Percentiles rank a stretch among this genome's conserved stretches.
Evolutionary conservation across 2,113 vertebrate genomes (phyloP).

Genomic region (Tauraco erythrolophus): DNA sequence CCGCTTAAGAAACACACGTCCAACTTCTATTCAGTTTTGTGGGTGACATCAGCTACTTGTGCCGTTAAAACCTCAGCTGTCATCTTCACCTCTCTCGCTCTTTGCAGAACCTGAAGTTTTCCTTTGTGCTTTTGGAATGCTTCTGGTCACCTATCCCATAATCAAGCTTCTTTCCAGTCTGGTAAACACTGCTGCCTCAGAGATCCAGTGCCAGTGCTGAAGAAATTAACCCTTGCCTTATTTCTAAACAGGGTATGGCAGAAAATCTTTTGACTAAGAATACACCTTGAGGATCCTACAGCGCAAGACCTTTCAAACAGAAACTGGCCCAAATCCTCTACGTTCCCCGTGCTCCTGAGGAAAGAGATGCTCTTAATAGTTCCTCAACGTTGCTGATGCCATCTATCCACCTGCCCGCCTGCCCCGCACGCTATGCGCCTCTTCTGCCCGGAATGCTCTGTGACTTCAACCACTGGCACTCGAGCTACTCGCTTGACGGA

Average conservation of each 20-base stretch:
- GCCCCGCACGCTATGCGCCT: background rate
- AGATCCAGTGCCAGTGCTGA: background rate
- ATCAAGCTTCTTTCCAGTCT: background rate
- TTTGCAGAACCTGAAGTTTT: background rate
- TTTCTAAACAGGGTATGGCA: constrained; percentile 28
- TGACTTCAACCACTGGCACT: background rate
- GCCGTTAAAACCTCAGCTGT: background rate
- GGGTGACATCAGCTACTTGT: background rate
- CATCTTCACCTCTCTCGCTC: background rate
- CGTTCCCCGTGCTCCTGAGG: background rate
- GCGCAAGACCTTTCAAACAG: background rate
- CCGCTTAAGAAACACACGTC: background rate
- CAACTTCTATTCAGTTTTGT: background rate
- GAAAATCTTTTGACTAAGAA: constrained; percentile 56
- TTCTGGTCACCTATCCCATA: background rate
- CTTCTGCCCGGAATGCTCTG: background rate
- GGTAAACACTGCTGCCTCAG: background rate
- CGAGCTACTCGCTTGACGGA: background rate
- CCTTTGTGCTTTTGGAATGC: background rate
- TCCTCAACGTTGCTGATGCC: background rate
- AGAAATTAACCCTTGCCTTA: background rate
- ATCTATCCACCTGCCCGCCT: background rate
- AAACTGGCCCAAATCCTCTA: background rate
- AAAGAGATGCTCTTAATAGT: background rate
- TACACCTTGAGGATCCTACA: background rate